Evolutionary conservation across 2,113 vertebrate species (phyloP).

Genomic region (Corythoichthys intestinalis): DNA sequence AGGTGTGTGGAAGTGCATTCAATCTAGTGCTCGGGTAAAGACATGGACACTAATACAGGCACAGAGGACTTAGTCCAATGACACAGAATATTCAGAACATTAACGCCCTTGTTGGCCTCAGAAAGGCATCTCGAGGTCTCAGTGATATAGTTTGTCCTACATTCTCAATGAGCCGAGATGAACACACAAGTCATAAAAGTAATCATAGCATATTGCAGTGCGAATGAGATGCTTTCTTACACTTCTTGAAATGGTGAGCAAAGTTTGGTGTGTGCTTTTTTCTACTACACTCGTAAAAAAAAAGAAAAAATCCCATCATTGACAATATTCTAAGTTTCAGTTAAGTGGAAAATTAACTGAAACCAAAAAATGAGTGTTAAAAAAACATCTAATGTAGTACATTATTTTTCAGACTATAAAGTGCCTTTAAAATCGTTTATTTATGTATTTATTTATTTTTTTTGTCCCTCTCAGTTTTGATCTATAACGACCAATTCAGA

Average conservation of each 20-base stretch:
- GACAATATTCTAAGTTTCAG: not conserved
- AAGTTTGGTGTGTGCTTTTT: not conserved
- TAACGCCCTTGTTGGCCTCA: slow-evolving; percentile 34
- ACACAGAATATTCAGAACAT: slow-evolving; percentile 60
- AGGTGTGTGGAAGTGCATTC: slow-evolving; percentile 72
- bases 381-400: no score
- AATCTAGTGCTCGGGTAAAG: slow-evolving; percentile 64
- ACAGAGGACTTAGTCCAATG: slow-evolving; percentile 65
- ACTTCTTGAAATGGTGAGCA: not conserved
- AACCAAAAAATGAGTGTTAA: no score
- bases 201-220: slow-evolving; percentile 12
- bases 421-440: no score
- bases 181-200: slow-evolving; percentile 16
- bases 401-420: no score
- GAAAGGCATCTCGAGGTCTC: slow-evolving; percentile 25
- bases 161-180: slow-evolving; percentile 1
- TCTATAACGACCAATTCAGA: no score
- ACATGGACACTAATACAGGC: slow-evolving; percentile 62
- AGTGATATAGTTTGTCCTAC: slow-evolving; percentile 26
- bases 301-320: slow-evolving; percentile 1
- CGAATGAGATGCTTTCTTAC: not conserved
- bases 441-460: no score
- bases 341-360: not conserved
- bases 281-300: not conserved
- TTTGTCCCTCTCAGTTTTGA: no score